Conservation (phyloP, 2,797 vertebrate species). For the Liasis olivaceus region DNA sequence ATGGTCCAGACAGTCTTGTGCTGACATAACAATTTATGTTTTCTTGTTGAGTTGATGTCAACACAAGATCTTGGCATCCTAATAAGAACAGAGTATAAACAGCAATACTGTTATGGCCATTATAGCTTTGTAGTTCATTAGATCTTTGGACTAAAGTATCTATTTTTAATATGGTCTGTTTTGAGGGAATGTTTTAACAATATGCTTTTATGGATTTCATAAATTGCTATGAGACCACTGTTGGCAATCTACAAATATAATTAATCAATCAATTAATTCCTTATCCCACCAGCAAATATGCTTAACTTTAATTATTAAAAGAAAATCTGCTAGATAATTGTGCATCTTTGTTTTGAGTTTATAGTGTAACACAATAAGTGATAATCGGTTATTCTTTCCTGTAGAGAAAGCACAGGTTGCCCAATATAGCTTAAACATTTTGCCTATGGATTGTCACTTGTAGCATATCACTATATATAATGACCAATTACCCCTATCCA, state of each 20-base stretch:
- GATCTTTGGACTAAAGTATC: not conserved
- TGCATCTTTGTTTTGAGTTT: not conserved
- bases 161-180: not conserved
- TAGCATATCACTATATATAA: not conserved
- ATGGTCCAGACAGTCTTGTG: not conserved
- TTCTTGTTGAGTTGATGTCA: not conserved
- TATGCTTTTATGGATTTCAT: not conserved
- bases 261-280: not conserved
- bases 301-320: not conserved
- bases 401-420: not conserved
- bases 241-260: not conserved
- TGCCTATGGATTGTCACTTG: not conserved
- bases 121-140: not conserved
- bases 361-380: not conserved
- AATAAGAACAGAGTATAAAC: not conserved
- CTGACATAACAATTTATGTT: not conserved
- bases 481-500: not conserved
- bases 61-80: not conserved
- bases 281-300: not conserved
- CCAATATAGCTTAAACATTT: not conserved
- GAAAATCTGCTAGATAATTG: not conserved
- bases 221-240: not conserved
- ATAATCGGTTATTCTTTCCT: not conserved
- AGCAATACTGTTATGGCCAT: not conserved
- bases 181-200: not conserved